Evolutionary conservation across 1,140 invertebrate genomes (phyloP).

Genomic region (Drosophila obscura): DNA sequence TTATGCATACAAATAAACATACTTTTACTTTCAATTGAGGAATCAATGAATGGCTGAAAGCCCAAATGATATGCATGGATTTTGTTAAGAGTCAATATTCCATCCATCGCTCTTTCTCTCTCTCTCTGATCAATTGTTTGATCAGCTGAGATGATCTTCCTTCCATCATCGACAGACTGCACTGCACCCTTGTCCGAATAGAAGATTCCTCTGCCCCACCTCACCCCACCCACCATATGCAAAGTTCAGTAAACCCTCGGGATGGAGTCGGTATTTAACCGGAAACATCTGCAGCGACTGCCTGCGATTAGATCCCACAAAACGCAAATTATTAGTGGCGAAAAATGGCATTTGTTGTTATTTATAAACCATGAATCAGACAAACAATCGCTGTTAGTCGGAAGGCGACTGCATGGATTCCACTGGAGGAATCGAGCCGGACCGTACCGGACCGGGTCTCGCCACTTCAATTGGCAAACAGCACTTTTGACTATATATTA

Average conservation of each 20-base stretch:
- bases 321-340: conserved; percentile 70
- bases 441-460: conserved; percentile 6
- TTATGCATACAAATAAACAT: conserved; percentile 5
- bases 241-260: conserved; percentile 67
- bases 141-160: conserved; percentile 28
- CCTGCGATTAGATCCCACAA: conserved; percentile 57
- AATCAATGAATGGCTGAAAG: no score
- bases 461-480: conserved; percentile 45
- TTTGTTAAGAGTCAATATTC: neutral
- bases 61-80: no score
- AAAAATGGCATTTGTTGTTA: conserved; percentile 45
- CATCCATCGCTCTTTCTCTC: neutral
- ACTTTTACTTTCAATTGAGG: conserved; percentile 11
- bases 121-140: conserved; percentile 21
- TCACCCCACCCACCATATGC: no score
- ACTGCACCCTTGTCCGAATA: conserved; percentile 24
- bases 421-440: conserved; percentile 10
- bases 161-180: conserved; percentile 4
- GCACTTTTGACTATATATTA: conserved; percentile 55
- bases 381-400: conserved; percentile 66
- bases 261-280: conserved; percentile 45
- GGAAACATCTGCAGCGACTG: conserved; percentile 66
- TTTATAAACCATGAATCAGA: conserved; percentile 62
- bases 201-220: neutral
- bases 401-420: conserved; percentile 38